Percentiles rank a stretch among this genome's conserved stretches.
phyloP scores from a whole-genome alignment of 2,888 invertebrate species.

The Noctua pronuba region DNA sequence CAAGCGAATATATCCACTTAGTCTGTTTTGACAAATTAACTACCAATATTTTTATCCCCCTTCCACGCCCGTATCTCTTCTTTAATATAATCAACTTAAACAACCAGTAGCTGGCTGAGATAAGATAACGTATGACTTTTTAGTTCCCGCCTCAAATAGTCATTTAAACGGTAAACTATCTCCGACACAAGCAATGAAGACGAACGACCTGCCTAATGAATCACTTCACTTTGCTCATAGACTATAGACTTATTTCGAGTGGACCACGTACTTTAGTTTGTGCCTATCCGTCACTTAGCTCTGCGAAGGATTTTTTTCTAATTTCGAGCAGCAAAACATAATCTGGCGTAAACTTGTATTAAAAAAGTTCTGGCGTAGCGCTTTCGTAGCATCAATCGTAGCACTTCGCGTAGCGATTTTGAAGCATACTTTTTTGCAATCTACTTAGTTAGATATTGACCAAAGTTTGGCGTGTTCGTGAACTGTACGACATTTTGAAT shows the following conservation, averaged over 20 bases:
- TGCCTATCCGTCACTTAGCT: constrained; percentile 23
- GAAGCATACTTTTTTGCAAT: neutral
- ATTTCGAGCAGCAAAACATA: too few relatives aligned
- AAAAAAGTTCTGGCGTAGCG: constrained; percentile 12
- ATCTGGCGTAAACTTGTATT: neutral
- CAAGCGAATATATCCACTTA: neutral
- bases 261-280: neutral
- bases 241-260: constrained; percentile 37
- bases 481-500: neutral
- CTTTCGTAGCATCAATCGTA: constrained; percentile 10
- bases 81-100: constrained; percentile 44
- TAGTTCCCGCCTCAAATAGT: constrained; percentile 74
- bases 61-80: constrained; percentile 22
- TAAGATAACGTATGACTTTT: constrained; percentile 66
- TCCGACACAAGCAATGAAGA: constrained; percentile 89
- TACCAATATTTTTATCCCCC: neutral
- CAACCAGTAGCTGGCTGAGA: constrained; percentile 32
- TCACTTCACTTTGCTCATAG: constrained; percentile 75
- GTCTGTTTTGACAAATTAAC: neutral
- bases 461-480: neutral
- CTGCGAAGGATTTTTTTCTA: neutral
- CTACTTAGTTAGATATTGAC: neutral
- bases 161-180: constrained; percentile 84
- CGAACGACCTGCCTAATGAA: constrained; percentile 88
- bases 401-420: constrained; percentile 2